Percentiles rank a stretch among this genome's conserved stretches.
Conservation (phyloP, 2,888 invertebrate species). For the Nomada flava region DNA sequence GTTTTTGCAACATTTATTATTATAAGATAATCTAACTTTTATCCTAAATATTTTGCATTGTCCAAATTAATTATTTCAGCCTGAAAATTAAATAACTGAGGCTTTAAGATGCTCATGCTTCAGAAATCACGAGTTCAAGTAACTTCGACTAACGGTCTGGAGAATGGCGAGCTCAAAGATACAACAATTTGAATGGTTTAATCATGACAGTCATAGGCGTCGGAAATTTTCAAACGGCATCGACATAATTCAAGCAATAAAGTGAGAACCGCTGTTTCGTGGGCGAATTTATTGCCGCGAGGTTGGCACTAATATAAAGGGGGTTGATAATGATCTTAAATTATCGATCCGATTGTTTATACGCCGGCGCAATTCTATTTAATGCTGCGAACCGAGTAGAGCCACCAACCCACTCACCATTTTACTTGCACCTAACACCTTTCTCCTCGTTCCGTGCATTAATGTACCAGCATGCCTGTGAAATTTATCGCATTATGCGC, state of each 20-base stretch:
- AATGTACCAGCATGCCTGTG: constrained; percentile 63
- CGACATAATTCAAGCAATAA: constrained; percentile 29
- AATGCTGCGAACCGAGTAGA: constrained; percentile 74
- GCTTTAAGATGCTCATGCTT: not conserved
- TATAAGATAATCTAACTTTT: no score
- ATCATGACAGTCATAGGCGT: not conserved
- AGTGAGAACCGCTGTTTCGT: constrained; percentile 75
- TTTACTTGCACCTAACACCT: constrained; percentile 54
- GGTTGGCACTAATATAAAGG: constrained; percentile 81
- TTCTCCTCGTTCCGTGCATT: constrained; percentile 65
- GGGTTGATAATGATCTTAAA: constrained; percentile 83
- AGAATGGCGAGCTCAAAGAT: not conserved
- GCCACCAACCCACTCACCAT: constrained; percentile 63
- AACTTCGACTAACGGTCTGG: not conserved
- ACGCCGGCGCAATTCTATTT: constrained; percentile 82
- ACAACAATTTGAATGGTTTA: not conserved
- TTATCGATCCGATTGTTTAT: constrained; percentile 84
- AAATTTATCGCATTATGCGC: constrained; percentile 80
- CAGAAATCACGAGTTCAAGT: not conserved
- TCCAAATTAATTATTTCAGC: no score
- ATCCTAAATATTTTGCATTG: no score
- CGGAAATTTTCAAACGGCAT: constrained; percentile 25
- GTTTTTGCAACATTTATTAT: no score
- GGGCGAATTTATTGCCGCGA: constrained; percentile 77
- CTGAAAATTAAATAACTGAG: no score